These are phyloP conservation scores for Polydrusus pterygomalis DNA, from an alignment of 2,888 invertebrate genomes.

Conservation along the genomic window DNA sequence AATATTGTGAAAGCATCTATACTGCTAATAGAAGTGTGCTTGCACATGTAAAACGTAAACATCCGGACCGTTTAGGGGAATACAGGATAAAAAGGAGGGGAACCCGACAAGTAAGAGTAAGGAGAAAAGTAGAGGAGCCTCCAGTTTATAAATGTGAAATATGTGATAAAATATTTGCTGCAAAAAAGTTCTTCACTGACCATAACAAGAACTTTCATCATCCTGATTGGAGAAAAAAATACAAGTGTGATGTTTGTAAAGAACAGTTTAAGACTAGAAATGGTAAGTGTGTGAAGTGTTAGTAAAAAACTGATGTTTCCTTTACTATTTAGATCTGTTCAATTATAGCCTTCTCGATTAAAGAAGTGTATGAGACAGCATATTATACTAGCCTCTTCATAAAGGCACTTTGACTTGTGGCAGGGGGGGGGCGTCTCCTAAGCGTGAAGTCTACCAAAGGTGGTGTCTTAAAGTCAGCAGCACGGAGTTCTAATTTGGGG, in stretches of 20 bases:
- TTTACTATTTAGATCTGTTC: too few species aligned
- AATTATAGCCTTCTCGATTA: too few species aligned
- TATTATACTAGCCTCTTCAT: too few species aligned
- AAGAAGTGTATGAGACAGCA: too few species aligned
- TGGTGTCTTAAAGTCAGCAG: too few species aligned
- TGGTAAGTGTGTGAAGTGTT: slow-evolving; percentile 5
- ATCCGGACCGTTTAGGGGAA: not conserved
- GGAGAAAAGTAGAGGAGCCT: not conserved
- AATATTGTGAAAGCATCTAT: not conserved
- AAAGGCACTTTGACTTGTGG: too few species aligned
- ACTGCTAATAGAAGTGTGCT: not conserved
- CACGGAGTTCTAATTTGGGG: too few species aligned
- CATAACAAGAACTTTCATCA: slow-evolving; percentile 17
- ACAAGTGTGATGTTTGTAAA: slow-evolving; percentile 2
- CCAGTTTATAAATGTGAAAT: slow-evolving; percentile 7
- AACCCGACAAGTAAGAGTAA: not conserved
- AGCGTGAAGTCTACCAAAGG: too few species aligned
- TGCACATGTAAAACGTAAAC: not conserved
- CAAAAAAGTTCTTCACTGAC: not conserved
- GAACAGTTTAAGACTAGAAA: not conserved
- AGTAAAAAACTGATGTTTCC: too few species aligned
- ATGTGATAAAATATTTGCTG: slow-evolving; percentile 10
- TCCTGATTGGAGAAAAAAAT: slow-evolving; percentile 9
- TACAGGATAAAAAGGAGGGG: not conserved
- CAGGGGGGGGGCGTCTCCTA: too few species aligned